A percentile compares a stretch with the other conserved stretches of the same genome.
Conservation (phyloP, 2,113 vertebrate genomes). For the Aramus guarauna region DNA sequence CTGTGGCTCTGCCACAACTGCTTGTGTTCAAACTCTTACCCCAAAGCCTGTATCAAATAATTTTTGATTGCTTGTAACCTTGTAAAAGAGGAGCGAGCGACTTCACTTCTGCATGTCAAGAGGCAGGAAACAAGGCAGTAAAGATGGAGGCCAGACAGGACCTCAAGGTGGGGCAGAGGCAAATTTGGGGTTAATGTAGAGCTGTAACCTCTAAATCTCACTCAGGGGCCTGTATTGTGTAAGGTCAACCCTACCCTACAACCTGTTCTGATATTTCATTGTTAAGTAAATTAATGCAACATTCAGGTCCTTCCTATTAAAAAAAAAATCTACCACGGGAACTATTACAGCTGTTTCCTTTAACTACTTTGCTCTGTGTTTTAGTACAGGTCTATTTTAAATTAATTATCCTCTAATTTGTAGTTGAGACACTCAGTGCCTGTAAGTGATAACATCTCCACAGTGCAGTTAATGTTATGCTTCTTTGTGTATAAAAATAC, state of each 20-base stretch:
- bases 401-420: slow-evolving; percentile 56
- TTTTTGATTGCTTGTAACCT: neutral
- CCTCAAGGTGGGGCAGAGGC: neutral
- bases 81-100: neutral
- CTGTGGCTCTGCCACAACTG: neutral
- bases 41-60: fast-evolving
- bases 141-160: neutral
- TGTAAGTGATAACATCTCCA: slow-evolving; percentile 20
- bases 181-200: neutral
- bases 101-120: neutral
- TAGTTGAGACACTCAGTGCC: neutral
- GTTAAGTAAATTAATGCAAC: neutral
- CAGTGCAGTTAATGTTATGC: neutral
- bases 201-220: neutral
- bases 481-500: slow-evolving; percentile 13
- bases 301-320: neutral
- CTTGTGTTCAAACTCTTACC: neutral
- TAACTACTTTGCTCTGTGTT: neutral
- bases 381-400: slow-evolving; percentile 30
- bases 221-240: neutral
- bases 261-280: neutral
- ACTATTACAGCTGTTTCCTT: slow-evolving; percentile 35
- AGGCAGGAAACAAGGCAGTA: neutral
- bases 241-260: neutral
- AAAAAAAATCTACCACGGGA: neutral